Percentiles rank a stretch among this genome's conserved stretches.
These are phyloP conservation scores for Centruroides sculpturatus DNA, from an alignment of 1,140 invertebrate species.

Conservation along the genomic window DNA sequence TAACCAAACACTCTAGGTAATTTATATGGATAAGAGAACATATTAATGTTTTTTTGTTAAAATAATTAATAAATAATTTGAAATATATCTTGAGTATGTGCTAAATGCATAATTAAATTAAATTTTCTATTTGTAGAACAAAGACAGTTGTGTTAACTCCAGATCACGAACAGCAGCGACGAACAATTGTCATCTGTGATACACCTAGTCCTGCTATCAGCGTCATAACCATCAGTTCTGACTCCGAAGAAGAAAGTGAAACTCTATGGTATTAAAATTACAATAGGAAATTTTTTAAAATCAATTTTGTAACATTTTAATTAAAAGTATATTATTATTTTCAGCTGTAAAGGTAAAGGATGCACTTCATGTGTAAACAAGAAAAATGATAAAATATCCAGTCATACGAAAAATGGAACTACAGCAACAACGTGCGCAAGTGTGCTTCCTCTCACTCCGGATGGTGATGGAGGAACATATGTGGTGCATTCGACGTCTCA, in stretches of 20 bases:
- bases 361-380: constrained; percentile 25
- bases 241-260: constrained; percentile 60
- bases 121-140: neutral
- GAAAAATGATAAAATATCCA: constrained; percentile 13
- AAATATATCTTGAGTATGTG: no score
- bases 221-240: constrained; percentile 91
- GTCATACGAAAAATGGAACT: constrained; percentile 18
- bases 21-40: neutral
- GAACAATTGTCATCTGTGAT: constrained; percentile 75
- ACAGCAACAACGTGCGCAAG: constrained; percentile 26
- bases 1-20: no score
- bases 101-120: neutral
- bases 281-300: neutral
- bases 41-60: neutral
- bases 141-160: constrained; percentile 1
- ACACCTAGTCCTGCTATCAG: constrained; percentile 71
- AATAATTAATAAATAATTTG: no score
- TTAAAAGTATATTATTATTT: constrained; percentile 8
- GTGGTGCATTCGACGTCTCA: constrained; percentile 12
- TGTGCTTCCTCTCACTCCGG: constrained; percentile 28
- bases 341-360: constrained; percentile 24
- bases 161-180: constrained; percentile 29
- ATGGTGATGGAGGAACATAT: constrained; percentile 21
- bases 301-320: neutral
- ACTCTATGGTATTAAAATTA: constrained; percentile 20